These are phyloP conservation scores for Hippoglossus stenolepis DNA, from an alignment of 2,113 vertebrate species.

Conservation along the genomic window DNA sequence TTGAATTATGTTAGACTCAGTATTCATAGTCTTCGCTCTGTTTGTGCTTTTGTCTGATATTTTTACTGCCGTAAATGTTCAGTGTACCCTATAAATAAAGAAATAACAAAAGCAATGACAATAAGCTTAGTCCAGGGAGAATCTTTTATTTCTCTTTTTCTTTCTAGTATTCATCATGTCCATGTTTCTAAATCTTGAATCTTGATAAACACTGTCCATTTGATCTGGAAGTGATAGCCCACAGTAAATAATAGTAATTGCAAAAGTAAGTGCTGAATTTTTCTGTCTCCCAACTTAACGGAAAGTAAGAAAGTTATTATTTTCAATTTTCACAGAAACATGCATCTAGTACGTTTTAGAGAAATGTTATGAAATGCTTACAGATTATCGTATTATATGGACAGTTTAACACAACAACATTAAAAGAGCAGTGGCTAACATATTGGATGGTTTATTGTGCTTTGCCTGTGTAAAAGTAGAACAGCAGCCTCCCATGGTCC, in stretches of 20 bases:
- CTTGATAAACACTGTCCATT: neutral
- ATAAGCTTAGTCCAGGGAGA: too few species aligned
- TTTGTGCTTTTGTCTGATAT: too few species aligned
- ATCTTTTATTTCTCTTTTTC: too few species aligned
- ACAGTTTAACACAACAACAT: neutral
- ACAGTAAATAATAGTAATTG: neutral
- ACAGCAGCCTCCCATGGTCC: conserved; percentile 22
- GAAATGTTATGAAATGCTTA: neutral
- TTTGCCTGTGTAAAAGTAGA: neutral
- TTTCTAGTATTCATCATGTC: too few species aligned
- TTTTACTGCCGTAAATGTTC: too few species aligned
- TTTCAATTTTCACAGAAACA: too few species aligned
- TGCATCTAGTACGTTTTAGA: too few species aligned
- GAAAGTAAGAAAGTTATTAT: neutral
- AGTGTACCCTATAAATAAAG: too few species aligned
- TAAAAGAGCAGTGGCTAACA: conserved; percentile 13
- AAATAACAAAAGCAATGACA: too few species aligned
- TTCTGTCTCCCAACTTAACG: neutral
- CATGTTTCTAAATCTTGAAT: too few species aligned
- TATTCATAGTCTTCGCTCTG: too few species aligned
- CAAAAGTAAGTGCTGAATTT: neutral
- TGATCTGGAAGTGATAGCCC: neutral
- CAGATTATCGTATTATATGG: conserved; percentile 3
- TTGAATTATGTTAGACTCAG: too few species aligned
- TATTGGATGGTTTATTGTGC: neutral